Conservation (phyloP, 2,113 vertebrate species). For the Numenius arquata region DNA sequence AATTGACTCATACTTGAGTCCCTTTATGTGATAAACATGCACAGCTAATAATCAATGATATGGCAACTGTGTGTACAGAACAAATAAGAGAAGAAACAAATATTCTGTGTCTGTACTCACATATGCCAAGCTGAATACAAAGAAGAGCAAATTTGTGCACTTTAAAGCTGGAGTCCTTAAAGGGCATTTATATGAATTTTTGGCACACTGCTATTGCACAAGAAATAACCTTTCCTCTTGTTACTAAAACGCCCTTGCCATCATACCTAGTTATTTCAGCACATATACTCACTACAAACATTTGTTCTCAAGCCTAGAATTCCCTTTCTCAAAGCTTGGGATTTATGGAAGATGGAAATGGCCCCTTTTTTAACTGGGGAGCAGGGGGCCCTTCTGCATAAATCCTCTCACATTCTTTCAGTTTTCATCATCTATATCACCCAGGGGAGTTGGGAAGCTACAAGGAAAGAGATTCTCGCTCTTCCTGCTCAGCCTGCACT, state of each 20-base stretch:
- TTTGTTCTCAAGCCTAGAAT: neutral
- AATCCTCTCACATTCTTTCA: neutral
- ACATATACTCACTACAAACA: neutral
- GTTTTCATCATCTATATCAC: neutral
- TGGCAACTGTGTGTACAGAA: constrained; percentile 4
- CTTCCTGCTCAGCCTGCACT: neutral
- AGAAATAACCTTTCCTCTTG: neutral
- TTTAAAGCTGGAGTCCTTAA: neutral
- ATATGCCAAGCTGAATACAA: neutral
- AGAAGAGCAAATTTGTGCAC: neutral
- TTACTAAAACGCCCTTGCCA: neutral
- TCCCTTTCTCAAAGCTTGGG: neutral
- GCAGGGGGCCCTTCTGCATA: neutral
- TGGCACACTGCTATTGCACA: neutral
- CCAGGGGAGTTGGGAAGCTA: neutral
- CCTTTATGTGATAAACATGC: constrained; percentile 27
- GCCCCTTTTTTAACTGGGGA: neutral
- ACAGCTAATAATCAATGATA: constrained; percentile 34
- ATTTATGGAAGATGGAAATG: neutral
- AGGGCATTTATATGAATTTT: neutral
- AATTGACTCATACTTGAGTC: constrained; percentile 9
- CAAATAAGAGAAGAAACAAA: constrained; percentile 47
- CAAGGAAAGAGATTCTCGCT: neutral
- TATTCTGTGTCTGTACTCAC: neutral
- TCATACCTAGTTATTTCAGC: neutral